Evolutionary conservation across 2,113 vertebrate genomes (phyloP).

Genomic region (Phrynosoma platyrhinos): DNA sequence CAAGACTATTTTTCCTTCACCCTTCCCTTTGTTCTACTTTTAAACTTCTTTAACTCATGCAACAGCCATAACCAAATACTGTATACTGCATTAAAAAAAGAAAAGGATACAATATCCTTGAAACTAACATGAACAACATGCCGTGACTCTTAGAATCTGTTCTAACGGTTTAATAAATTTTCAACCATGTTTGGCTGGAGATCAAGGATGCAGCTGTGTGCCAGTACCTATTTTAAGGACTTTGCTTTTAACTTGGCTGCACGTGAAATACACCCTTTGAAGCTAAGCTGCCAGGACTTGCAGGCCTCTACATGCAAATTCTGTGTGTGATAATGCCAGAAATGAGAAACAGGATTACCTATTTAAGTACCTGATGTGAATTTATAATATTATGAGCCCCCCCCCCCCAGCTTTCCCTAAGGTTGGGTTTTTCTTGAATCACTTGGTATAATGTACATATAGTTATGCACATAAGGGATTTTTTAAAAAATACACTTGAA

Average conservation of each 20-base stretch:
- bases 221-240: constrained; percentile 41
- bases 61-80: not conserved
- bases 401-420: not conserved
- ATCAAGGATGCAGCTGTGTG: constrained; percentile 19
- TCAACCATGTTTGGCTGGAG: constrained; percentile 11
- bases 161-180: constrained; percentile 34
- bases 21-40: not conserved
- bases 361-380: constrained; percentile 6
- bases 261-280: constrained; percentile 1
- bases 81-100: not conserved
- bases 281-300: not conserved
- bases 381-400: not conserved
- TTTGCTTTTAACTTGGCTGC: constrained; percentile 25
- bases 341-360: constrained; percentile 12
- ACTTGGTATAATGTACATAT: not conserved
- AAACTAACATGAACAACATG: constrained; percentile 20
- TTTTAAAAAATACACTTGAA: not conserved
- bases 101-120: not conserved
- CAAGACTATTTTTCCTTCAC: not conserved
- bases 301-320: constrained; percentile 11
- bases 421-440: not conserved
- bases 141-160: constrained; percentile 13
- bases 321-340: not conserved
- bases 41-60: not conserved
- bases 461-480: not conserved